Conservation (phyloP, 2,113 vertebrate species). For the Rousettus leschenaultii region DNA sequence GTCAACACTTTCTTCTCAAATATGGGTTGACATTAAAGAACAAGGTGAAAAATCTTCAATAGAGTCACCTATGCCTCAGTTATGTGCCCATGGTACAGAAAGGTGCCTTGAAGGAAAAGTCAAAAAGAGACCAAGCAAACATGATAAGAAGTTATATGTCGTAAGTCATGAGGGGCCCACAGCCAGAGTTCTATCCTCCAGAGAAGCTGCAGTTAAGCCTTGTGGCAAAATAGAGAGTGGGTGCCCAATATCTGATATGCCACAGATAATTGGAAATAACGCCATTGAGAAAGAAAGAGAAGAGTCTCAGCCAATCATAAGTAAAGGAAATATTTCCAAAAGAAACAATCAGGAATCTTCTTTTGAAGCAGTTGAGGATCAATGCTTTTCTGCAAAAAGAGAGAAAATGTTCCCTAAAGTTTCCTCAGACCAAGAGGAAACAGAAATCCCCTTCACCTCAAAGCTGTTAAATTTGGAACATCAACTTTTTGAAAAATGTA, state of each 20-base stretch:
- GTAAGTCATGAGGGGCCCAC: neutral
- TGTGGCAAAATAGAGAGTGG: neutral
- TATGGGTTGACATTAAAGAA: conserved; percentile 29
- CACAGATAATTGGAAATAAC: neutral
- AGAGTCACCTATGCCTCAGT: conserved; percentile 70
- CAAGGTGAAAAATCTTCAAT: conserved; percentile 33
- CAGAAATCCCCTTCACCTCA: conserved; percentile 66
- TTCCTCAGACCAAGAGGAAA: conserved; percentile 53
- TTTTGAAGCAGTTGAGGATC: conserved; percentile 50
- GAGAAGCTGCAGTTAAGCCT: neutral
- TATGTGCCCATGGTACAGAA: conserved; percentile 48
- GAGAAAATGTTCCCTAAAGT: conserved; percentile 61
- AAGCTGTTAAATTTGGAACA: conserved; percentile 81
- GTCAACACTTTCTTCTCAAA: conserved; percentile 78
- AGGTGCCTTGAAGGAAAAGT: conserved; percentile 9
- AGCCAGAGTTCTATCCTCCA: neutral
- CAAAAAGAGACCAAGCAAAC: neutral
- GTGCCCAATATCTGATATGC: accelerated
- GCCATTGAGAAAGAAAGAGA: neutral
- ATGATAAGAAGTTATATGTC: neutral
- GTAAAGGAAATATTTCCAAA: conserved; percentile 65
- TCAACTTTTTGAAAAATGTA: conserved; percentile 78
- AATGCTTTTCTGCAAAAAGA: conserved; percentile 68
- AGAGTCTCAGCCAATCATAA: neutral
- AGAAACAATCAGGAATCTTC: conserved; percentile 71